These are phyloP conservation scores for Psittacula derbiana DNA, from an alignment of 2,797 vertebrate species.

Conservation along the genomic window DNA sequence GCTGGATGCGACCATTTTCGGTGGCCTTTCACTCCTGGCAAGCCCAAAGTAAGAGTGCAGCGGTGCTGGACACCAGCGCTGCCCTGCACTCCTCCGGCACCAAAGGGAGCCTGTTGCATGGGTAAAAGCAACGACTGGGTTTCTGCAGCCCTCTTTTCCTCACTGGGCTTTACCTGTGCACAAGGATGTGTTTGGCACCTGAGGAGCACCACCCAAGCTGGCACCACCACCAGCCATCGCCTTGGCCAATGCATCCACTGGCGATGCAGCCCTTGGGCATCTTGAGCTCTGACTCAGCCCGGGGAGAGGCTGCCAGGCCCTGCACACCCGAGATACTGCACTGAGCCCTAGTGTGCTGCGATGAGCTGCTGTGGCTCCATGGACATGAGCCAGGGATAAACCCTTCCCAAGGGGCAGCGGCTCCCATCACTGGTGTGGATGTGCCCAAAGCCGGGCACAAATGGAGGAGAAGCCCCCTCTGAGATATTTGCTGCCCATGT, in stretches of 20 bases:
- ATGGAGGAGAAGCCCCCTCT: not conserved
- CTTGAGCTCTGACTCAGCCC: not conserved
- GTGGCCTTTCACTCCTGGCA: not conserved
- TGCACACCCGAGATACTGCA: rapidly evolving
- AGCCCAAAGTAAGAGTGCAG: not conserved
- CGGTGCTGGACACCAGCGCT: rapidly evolving
- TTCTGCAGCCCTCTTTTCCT: not conserved
- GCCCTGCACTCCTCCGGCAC: not conserved
- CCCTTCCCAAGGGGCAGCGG: rapidly evolving
- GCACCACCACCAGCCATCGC: rapidly evolving
- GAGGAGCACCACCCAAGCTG: not conserved
- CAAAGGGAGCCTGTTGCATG: not conserved
- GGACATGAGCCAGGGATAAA: not conserved
- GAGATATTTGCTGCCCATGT: rapidly evolving
- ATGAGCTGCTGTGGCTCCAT: not conserved
- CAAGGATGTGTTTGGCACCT: not conserved
- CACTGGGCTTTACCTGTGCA: not conserved
- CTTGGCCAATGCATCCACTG: rapidly evolving
- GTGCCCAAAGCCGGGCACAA: rapidly evolving
- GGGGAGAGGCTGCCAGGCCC: not conserved
- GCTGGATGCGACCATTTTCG: not conserved
- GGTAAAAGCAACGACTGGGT: rapidly evolving
- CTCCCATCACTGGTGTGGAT: rapidly evolving
- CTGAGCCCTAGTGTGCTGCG: not conserved
- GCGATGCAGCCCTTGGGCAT: not conserved